phyloP scores from a whole-genome alignment of 1,140 invertebrate genomes.

The Dendrolimus kikuchii region DNA sequence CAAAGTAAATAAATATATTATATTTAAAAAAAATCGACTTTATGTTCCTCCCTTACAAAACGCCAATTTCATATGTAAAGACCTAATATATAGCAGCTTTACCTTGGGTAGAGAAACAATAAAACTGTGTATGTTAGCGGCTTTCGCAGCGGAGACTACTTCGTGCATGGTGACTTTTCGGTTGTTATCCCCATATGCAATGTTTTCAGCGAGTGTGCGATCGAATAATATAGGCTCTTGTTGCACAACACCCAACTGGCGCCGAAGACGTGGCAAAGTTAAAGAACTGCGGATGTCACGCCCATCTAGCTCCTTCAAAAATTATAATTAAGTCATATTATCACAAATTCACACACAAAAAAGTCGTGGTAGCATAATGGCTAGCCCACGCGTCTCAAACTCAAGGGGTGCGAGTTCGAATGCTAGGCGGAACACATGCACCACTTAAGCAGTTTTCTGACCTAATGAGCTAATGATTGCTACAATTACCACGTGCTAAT shows the following conservation, averaged over 20 bases:
- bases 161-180: conserved; percentile 73
- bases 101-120: conserved; percentile 83
- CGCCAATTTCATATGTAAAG: no score
- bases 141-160: conserved; percentile 77
- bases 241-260: conserved; percentile 81
- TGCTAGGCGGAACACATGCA: no score
- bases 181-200: conserved; percentile 81
- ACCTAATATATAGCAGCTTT: conserved; percentile 16
- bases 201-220: conserved; percentile 81
- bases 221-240: conserved; percentile 86
- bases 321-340: conserved; percentile 3
- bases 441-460: no score
- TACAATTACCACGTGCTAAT: no score
- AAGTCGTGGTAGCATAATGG: no score
- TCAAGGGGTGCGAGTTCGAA: no score
- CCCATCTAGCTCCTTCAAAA: conserved; percentile 67
- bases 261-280: conserved; percentile 71
- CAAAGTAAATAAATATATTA: no score
- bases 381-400: no score
- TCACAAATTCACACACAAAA: no score
- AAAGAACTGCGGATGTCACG: conserved; percentile 64
- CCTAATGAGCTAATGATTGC: no score
- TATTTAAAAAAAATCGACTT: no score
- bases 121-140: conserved; percentile 88
- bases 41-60: no score